Evolutionary conservation across 2,113 vertebrate species (phyloP), one percentile per base, ranked within the genome.

Genomic region (Ramphastos sulfuratus): DNA sequence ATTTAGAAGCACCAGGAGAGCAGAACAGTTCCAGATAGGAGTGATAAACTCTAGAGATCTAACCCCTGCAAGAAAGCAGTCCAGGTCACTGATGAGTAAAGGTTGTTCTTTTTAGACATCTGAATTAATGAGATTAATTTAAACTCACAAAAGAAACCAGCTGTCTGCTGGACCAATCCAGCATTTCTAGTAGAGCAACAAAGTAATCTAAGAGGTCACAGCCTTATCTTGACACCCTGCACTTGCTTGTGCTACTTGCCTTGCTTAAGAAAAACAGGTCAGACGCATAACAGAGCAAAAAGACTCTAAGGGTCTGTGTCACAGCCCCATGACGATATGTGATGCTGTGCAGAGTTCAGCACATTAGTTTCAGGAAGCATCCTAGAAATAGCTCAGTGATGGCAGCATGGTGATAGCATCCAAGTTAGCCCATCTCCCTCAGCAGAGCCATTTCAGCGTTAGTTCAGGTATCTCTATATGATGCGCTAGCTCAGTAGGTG

Each of bases 131-230:
- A 80, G 44, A 89, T 82, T 70, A 83, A 88, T 91, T 93, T 80
- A 96, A 64, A 13, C 37, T 83, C 65, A 85, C 56, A 80, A 74
- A 70, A 93, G 69, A 60, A 12, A 7, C 7, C 76, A 73, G 21
- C 67, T 82, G 67, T 81, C 55, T 85, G 15, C 66, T 69, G 39
- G 46, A 66, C n/a, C 24, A n/a, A 73, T 89, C 35, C 56, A 76
- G 71, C 63, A 42, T 80, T 92, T 71, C 33, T 35, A 59, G 60
- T 4, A 56, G 54, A 85, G 58, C 54, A 82, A 60, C 31, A 77
- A 91, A 93, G 87, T 54, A 91, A 89, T 58, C 87, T 80, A 25
- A 96, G 94, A 92, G 84, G 85, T 87, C 82, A 71, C 50, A 82
- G 89, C 28, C 67, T 82, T 94, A 87, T 76, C 93, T 92, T 72